A percentile compares a stretch with the other conserved stretches of the same genome.
Conservation (phyloP, 92 coral and sea anemone species). For the Actinostola sp. region DNA sequence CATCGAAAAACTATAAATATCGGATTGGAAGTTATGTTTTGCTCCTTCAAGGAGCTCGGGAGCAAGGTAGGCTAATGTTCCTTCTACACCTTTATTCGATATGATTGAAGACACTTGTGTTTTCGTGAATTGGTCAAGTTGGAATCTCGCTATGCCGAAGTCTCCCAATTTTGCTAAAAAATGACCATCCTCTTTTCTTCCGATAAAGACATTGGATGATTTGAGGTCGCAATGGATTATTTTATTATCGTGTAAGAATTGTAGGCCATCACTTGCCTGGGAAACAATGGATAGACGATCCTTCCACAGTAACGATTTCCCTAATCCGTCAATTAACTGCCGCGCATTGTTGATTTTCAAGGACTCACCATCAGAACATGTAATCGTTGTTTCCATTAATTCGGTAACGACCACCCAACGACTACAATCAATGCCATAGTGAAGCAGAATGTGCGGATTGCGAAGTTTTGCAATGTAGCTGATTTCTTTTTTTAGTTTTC, state of each 20-base stretch:
- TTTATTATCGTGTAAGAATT: constrained; percentile 7
- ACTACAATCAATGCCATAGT: constrained; percentile 17
- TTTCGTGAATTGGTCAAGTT: constrained; percentile 15
- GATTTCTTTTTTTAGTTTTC: constrained; percentile 35
- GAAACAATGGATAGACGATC: constrained; percentile 16
- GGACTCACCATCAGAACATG: constrained; percentile 12
- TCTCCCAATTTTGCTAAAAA: constrained; percentile 22
- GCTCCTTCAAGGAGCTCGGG: too few species aligned
- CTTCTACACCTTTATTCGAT: not conserved
- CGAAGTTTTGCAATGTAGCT: constrained; percentile 16
- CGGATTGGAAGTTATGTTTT: too few species aligned
- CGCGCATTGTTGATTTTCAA: constrained; percentile 11
- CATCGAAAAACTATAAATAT: too few species aligned
- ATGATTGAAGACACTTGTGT: constrained; percentile 3
- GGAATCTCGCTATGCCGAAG: constrained; percentile 18
- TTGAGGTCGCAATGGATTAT: constrained; percentile 26
- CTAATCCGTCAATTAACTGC: constrained; percentile 21
- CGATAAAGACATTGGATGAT: constrained; percentile 20
- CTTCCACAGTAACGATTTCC: constrained; percentile 7
- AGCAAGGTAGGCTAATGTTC: constrained; percentile 18
- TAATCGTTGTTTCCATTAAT: constrained; percentile 15
- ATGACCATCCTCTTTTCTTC: not conserved
- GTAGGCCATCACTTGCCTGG: constrained; percentile 18
- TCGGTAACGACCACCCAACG: constrained; percentile 11
- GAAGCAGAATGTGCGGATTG: constrained; percentile 36